Conservation (phyloP, 2,797 vertebrate species). For the Halcyon leucocephala region DNA sequence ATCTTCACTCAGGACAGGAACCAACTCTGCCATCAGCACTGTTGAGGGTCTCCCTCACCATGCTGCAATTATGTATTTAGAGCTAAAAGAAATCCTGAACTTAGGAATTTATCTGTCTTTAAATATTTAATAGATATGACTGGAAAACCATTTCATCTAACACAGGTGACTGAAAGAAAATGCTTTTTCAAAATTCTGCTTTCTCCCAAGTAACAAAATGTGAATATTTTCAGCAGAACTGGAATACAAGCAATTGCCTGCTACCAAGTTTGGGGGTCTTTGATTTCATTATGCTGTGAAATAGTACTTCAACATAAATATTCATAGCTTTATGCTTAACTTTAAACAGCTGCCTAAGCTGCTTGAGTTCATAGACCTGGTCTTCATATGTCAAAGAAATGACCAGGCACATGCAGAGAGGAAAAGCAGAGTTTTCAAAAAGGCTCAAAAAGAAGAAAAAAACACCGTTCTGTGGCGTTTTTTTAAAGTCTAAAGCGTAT, state of each 20-base stretch:
- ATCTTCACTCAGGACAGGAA: neutral
- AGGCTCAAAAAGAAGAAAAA: neutral
- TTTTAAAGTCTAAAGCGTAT: neutral
- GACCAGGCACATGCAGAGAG: neutral
- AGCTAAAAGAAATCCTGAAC: neutral
- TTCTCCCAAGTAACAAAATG: neutral
- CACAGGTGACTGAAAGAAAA: neutral
- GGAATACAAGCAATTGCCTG: neutral
- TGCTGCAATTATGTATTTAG: neutral
- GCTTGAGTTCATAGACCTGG: neutral
- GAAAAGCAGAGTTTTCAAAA: neutral
- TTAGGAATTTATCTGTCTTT: neutral
- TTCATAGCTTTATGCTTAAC: conserved; percentile 11
- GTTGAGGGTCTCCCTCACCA: neutral
- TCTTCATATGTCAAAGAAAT: conserved; percentile 22
- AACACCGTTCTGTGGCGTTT: neutral
- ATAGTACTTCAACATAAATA: neutral
- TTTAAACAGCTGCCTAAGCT: conserved; percentile 23
- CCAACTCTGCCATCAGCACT: neutral
- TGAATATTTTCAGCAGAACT: neutral
- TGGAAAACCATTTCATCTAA: neutral
- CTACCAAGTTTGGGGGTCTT: neutral
- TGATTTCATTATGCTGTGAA: neutral
- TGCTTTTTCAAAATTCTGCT: neutral
- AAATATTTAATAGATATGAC: neutral